These are phyloP conservation scores for Bellardia bayeri DNA, from an alignment of 2,888 invertebrate genomes.

Conservation along the genomic window DNA sequence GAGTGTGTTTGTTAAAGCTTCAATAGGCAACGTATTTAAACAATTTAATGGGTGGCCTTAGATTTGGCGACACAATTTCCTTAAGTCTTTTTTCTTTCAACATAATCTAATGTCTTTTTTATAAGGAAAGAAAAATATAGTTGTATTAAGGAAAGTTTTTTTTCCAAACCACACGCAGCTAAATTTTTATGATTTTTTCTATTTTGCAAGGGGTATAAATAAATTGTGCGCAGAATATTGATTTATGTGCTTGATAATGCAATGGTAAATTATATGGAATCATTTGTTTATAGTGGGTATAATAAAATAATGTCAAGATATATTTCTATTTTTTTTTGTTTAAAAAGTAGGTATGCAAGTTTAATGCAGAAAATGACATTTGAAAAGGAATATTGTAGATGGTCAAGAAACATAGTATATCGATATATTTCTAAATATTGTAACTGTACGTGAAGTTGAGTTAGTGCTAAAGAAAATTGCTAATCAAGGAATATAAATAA, in stretches of 20 bases:
- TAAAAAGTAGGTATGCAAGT: too few relatives aligned
- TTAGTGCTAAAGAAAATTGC: too few relatives aligned
- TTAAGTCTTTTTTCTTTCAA: not conserved
- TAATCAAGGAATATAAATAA: too few relatives aligned
- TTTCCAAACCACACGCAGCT: constrained; percentile 52
- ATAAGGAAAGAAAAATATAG: constrained; percentile 46
- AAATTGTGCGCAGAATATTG: constrained; percentile 57
- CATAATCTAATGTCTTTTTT: constrained; percentile 38
- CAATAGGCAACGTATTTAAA: constrained; percentile 45
- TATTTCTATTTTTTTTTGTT: not conserved
- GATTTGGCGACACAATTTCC: constrained; percentile 68
- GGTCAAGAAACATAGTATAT: too few relatives aligned
- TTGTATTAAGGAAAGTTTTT: constrained; percentile 45
- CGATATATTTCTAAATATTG: too few relatives aligned
- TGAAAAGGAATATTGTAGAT: too few relatives aligned
- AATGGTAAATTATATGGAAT: constrained; percentile 33
- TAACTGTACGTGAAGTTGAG: too few relatives aligned
- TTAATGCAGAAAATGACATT: too few relatives aligned
- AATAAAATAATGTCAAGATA: not conserved
- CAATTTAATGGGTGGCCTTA: constrained; percentile 71
- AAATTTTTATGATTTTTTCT: constrained; percentile 7
- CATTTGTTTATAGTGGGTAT: constrained; percentile 23
- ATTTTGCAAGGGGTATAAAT: constrained; percentile 18
- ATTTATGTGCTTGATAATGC: constrained; percentile 39
- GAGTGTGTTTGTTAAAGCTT: constrained; percentile 5